Base-by-base conservation (phyloP, 2,888 invertebrate genomes). In the Brachypalpus laphriformis region DNA sequence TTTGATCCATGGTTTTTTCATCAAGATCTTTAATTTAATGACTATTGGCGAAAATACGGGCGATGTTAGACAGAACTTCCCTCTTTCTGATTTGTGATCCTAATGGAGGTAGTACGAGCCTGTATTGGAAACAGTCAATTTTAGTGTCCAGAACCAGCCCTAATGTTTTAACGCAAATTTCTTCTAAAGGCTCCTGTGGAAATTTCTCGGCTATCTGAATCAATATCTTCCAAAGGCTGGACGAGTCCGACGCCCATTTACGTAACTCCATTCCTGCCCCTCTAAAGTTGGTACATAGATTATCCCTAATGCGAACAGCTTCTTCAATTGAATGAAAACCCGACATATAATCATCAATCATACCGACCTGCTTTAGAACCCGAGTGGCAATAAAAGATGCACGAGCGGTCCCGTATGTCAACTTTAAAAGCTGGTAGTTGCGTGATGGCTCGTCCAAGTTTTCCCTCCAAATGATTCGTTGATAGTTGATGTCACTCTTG, bases 211-310 rank as follows among this genome's bases (percentile, higher is more conserved):
- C n/a, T n/a, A n/a, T n/a, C n/a, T n/a, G n/a, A n/a, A n/a, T n/a
- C n/a, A n/a, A n/a, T n/a, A n/a, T n/a, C n/a, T n/a, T n/a, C n/a
- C n/a, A n/a, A n/a, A n/a, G n/a, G n/a, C n/a, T n/a, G n/a, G n/a
- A n/a, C n/a, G n/a, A n/a, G n/a, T n/a, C n/a, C n/a, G n/a, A n/a
- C n/a, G n/a, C n/a, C n/a, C n/a, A n/a, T n/a, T n/a, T n/a, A n/a
- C n/a, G n/a, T n/a, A n/a, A n/a, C 22, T 78, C 56, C 47, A 78
- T 70, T 20, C 61, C 61, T 14, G 34, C 49, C 16, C 47, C 25
- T 2, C n/a, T n/a, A n/a, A n/a, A n/a, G n/a, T n/a, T n/a, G n/a
- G n/a, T n/a, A n/a, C n/a, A n/a, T n/a, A n/a, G n/a, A n/a, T n/a
- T n/a, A n/a, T n/a, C n/a, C n/a, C n/a, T n/a, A n/a, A n/a, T n/a